Base-by-base conservation (phyloP, 1,140 invertebrate species). In the Parasteatoda tepidariorum region DNA sequence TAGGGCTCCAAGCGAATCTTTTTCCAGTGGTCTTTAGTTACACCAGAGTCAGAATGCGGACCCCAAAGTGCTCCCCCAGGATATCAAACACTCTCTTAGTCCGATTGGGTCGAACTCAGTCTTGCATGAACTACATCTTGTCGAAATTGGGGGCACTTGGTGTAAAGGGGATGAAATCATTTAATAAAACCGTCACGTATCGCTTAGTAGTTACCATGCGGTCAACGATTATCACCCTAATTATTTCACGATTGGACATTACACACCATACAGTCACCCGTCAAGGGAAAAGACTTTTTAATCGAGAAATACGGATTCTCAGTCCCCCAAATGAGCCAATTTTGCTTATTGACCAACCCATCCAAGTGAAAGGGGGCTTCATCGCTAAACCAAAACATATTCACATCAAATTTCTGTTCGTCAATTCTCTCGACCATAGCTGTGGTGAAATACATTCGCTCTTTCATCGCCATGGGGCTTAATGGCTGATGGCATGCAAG, bases 211-310 rank as follows among this genome's bases (percentile, higher is more conserved):
- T 59, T n/a, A 59, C 55, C 18, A 24, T 59, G 55, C 55, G 6
- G 22, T 59, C 55, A 59, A 59, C 18, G 55, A 59, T 9, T 59
- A 59, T 59, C 55, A n/a, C 55, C 6, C 55, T n/a, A n/a, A 59
- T n/a, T 59, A n/a, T 59, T 59, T n/a, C 55, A n/a, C n/a, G 55
- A 59, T n/a, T 59, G 55, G 18, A 59, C 18, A 59, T 59, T 59
- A n/a, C 55, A 59, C 55, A 59, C 55, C 55, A 4, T n/a, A 59
- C 55, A 59, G 15, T 24, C 55, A 59, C 18, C 55, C n/a, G 18
- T 59, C n/a, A 24, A 59, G 4, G 18, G 55, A 7, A n/a, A 5
- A n/a, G 55, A 59, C 55, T 59, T 59, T 3, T 59, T n/a, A 5
- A 59, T 59, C 55, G 4, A 4, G 18, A 7, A 59, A 59, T n/a